Conservation (phyloP, 2,888 invertebrate species). For the Melanophora roralis region DNA sequence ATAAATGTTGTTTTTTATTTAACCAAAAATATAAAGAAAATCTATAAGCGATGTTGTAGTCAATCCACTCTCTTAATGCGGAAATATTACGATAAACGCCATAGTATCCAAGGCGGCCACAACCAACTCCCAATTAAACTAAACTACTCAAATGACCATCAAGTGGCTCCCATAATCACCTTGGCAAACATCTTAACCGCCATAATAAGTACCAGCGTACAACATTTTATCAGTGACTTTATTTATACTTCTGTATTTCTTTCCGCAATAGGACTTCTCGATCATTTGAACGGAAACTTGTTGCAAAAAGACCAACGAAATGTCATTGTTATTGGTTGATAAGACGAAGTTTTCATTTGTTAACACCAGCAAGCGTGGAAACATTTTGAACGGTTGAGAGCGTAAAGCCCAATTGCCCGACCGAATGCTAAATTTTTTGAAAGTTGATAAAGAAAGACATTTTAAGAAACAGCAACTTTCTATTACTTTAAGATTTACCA, state of each 20-base stretch:
- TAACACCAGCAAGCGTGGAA: too few relatives aligned
- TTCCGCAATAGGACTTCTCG: slow-evolving; percentile 63
- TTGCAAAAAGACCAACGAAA: slow-evolving; percentile 65
- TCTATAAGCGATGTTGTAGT: slow-evolving; percentile 66
- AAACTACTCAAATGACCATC: slow-evolving; percentile 68
- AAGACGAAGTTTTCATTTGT: too few relatives aligned
- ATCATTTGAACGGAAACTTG: slow-evolving; percentile 67
- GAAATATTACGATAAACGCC: slow-evolving; percentile 67
- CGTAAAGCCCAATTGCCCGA: too few relatives aligned
- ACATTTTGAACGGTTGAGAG: too few relatives aligned
- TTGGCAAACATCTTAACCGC: slow-evolving; percentile 71
- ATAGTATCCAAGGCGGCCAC: slow-evolving; percentile 70
- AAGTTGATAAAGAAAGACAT: too few relatives aligned
- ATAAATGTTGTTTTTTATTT: too few relatives aligned
- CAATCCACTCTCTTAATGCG: slow-evolving; percentile 67
- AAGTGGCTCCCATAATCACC: slow-evolving; percentile 75
- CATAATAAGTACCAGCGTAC: slow-evolving; percentile 69
- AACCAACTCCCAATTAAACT: slow-evolving; percentile 74
- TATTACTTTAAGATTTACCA: too few relatives aligned
- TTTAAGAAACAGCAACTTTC: too few relatives aligned
- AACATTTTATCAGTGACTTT: slow-evolving; percentile 70
- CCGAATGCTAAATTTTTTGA: too few relatives aligned
- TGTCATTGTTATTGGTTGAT: slow-evolving; percentile 60
- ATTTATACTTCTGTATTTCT: slow-evolving; percentile 62
- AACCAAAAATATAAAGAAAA: slow-evolving; percentile 16